Evolutionary conservation across 2,888 invertebrate genomes (phyloP).

Genomic region (Yponomeuta evonymella): DNA sequence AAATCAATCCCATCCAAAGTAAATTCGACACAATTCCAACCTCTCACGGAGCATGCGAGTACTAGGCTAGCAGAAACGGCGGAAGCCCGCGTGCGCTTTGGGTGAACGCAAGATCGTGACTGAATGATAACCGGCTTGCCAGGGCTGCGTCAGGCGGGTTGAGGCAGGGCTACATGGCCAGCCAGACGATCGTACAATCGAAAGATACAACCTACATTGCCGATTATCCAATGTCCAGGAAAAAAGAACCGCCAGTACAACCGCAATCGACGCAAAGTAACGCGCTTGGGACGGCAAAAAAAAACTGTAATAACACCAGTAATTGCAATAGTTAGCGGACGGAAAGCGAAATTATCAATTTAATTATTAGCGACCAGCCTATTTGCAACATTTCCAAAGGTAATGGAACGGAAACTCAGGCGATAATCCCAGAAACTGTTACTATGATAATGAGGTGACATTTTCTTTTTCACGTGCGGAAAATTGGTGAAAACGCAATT

Average conservation of each 20-base stretch:
- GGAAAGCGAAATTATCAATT: conserved; percentile 18
- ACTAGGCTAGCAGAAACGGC: conserved; percentile 1
- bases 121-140: background rate
- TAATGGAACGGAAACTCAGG: background rate
- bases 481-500: background rate
- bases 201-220: background rate
- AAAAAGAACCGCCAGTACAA: background rate
- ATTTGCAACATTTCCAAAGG: conserved; percentile 1
- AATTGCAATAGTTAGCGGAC: conserved; percentile 13
- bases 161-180: background rate
- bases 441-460: background rate
- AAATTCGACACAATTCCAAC: background rate
- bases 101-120: background rate
- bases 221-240: background rate
- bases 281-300: background rate
- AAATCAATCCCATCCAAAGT: background rate
- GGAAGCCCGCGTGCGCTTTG: background rate
- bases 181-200: background rate
- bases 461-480: background rate
- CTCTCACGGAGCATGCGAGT: background rate
- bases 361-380: conserved; percentile 13
- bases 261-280: background rate
- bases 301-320: background rate
- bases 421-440: background rate
- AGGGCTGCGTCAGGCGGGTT: background rate